phyloP scores from a whole-genome alignment of 2,888 invertebrate species.

The Merodon equestris region DNA sequence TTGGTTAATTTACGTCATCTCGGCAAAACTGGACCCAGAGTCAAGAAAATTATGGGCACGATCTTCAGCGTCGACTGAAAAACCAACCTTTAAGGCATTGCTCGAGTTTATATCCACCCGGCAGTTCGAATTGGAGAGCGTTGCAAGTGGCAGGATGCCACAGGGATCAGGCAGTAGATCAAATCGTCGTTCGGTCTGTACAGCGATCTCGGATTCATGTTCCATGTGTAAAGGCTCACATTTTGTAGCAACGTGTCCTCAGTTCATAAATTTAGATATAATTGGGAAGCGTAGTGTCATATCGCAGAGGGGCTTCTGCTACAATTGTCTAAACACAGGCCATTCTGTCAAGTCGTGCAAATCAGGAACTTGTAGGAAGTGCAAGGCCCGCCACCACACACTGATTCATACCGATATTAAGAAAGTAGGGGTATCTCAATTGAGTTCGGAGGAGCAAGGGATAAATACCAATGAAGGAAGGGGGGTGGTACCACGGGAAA shows the following conservation, averaged over 20 bases:
- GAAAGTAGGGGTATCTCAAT: neutral
- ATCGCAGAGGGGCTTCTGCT: constrained; percentile 12
- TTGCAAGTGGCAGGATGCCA: neutral
- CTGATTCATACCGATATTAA: neutral
- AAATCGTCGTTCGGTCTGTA: neutral
- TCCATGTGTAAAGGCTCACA: neutral
- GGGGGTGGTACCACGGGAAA: no score
- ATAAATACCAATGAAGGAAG: neutral
- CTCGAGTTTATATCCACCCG: neutral
- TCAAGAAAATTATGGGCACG: neutral
- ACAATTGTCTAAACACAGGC: constrained; percentile 9
- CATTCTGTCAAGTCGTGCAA: constrained; percentile 15
- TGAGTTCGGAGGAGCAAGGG: constrained; percentile 1
- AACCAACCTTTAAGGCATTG: constrained; percentile 14
- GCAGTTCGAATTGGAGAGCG: neutral
- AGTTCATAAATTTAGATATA: neutral
- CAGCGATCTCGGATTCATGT: neutral
- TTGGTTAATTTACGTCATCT: neutral
- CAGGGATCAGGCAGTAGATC: no score
- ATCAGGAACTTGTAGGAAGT: constrained; percentile 9
- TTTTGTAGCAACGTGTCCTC: neutral
- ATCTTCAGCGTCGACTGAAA: neutral
- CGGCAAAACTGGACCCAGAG: neutral
- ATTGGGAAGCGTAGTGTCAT: neutral
- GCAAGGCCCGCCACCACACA: constrained; percentile 5